phyloP scores from a whole-genome alignment of 2,113 vertebrate species.

The Eurypyga helias region DNA sequence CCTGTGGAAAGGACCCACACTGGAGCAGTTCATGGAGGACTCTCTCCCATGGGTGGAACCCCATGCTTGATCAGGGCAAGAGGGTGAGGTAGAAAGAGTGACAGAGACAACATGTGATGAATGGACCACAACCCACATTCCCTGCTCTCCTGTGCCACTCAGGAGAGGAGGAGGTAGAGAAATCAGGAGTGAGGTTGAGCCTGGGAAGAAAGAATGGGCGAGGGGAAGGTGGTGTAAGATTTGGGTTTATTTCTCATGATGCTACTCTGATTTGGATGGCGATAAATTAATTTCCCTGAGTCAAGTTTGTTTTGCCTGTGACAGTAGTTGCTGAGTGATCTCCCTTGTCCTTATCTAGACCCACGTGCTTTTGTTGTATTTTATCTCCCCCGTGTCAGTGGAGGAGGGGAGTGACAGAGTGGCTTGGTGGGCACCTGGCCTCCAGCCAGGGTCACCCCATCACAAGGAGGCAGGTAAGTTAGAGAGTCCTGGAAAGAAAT shows the following conservation, averaged over 20 bases:
- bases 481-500: not conserved
- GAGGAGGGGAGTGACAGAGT: not conserved
- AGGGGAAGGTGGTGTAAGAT: not conserved
- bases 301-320: not conserved
- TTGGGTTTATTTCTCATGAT: not conserved
- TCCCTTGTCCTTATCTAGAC: not conserved
- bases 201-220: not conserved
- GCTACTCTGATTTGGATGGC: not conserved
- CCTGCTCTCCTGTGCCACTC: accelerated
- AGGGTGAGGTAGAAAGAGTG: not conserved
- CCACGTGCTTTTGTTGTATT: not conserved
- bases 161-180: not conserved
- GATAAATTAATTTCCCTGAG: not conserved
- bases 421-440: not conserved
- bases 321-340: not conserved
- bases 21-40: not conserved
- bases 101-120: not conserved
- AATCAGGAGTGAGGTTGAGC: not conserved
- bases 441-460: not conserved
- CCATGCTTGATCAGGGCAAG: not conserved
- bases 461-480: not conserved
- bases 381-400: not conserved
- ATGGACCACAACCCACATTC: not conserved
- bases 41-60: not conserved
- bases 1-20: not conserved